Conservation (phyloP, 2,888 invertebrate species). For the Tetropium fuscum region DNA sequence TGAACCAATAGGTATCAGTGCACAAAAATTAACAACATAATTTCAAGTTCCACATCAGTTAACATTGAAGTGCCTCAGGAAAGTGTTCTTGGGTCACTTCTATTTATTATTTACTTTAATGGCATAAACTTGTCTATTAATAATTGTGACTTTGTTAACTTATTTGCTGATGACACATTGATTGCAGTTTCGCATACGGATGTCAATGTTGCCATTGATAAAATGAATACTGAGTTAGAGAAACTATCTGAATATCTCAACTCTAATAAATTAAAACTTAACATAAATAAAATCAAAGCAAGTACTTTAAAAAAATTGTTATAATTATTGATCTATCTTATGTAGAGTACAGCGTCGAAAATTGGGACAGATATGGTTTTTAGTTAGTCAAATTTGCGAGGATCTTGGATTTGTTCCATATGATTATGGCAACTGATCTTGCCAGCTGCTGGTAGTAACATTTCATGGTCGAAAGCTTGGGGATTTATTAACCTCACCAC, state of each 20-base stretch:
- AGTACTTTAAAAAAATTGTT: too few relatives aligned
- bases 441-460: too few relatives aligned
- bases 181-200: constrained; percentile 17
- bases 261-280: constrained; percentile 22
- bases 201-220: constrained; percentile 2
- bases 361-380: too few relatives aligned
- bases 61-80: not conserved
- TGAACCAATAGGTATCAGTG: constrained; percentile 1
- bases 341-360: too few relatives aligned
- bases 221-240: constrained; percentile 15
- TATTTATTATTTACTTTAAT: constrained; percentile 12
- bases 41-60: not conserved
- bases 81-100: constrained; percentile 4
- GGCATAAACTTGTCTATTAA: not conserved
- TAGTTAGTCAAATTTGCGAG: too few relatives aligned
- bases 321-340: too few relatives aligned
- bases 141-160: constrained; percentile 8
- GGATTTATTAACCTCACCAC: too few relatives aligned
- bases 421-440: too few relatives aligned
- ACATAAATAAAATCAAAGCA: constrained; percentile 20
- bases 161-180: constrained; percentile 23
- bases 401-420: too few relatives aligned
- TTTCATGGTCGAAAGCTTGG: too few relatives aligned
- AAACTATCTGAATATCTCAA: constrained; percentile 20
- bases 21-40: not conserved